Percentiles rank a stretch among this genome's conserved stretches.
Evolutionary conservation across 2,113 vertebrate species (phyloP).

Genomic region (Murina feae): DNA sequence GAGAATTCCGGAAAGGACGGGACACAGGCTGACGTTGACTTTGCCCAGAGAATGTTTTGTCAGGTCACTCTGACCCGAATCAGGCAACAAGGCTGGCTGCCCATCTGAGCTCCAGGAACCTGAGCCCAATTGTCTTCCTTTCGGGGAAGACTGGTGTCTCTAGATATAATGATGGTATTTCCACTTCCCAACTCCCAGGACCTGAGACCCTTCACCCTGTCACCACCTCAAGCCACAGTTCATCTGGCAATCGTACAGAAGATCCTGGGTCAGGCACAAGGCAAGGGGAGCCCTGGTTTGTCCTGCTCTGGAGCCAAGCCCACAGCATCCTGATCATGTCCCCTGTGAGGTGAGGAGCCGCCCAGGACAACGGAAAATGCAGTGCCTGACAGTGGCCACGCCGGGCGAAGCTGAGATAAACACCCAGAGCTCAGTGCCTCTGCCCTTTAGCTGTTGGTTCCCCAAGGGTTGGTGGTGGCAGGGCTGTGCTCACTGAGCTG

Average conservation of each 20-base stretch:
- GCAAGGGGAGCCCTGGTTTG: not conserved
- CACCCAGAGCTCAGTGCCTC: no score
- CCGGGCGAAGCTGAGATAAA: not conserved
- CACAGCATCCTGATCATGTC: not conserved
- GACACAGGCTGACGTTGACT: accelerated
- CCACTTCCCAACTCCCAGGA: not conserved
- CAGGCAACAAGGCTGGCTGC: not conserved
- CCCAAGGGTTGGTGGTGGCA: not conserved
- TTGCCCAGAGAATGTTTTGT: not conserved
- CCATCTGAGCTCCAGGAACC: not conserved
- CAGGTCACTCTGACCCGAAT: not conserved
- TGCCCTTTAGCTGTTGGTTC: not conserved
- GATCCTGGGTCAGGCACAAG: no score
- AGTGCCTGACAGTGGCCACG: accelerated
- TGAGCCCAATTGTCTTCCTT: not conserved
- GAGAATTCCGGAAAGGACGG: not conserved
- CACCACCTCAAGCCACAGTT: not conserved
- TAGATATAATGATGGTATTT: not conserved
- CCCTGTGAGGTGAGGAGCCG: accelerated
- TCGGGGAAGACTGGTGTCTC: not conserved
- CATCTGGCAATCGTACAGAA: accelerated
- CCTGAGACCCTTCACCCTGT: not conserved
- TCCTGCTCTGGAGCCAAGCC: not conserved
- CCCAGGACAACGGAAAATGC: not conserved
- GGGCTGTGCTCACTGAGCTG: no score